A percentile compares a stretch with the other conserved stretches of the same genome.
These are phyloP conservation scores for Rapana venosa DNA, from an alignment of 2,888 invertebrate genomes.

Conservation along the genomic window DNA sequence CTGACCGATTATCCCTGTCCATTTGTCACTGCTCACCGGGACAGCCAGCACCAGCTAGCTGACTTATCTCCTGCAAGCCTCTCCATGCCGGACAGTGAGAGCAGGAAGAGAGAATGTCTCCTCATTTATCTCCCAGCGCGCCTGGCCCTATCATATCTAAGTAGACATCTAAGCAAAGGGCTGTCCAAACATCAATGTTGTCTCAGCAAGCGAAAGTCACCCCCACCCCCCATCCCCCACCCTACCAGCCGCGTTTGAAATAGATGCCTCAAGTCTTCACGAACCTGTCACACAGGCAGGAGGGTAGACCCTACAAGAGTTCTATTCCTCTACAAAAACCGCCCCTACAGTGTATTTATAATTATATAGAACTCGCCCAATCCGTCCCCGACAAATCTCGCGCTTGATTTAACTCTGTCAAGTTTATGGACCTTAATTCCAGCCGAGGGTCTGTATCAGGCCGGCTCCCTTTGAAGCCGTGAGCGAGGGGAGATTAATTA, in stretches of 20 bases:
- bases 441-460: slow-evolving; percentile 6
- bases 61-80: slow-evolving; percentile 8
- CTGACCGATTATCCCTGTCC: neutral
- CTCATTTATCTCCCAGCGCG: neutral
- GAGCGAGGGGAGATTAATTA: slow-evolving; percentile 34
- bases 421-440: slow-evolving; percentile 31
- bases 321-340: neutral
- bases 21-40: slow-evolving; percentile 1
- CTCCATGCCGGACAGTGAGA: neutral
- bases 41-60: neutral
- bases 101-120: neutral
- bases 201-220: neutral
- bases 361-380: neutral
- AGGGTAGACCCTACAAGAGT: neutral
- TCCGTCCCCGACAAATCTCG: slow-evolving; percentile 26
- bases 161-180: slow-evolving; percentile 27
- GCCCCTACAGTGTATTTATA: neutral
- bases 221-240: neutral
- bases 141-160: slow-evolving; percentile 7
- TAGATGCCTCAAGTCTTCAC: neutral
- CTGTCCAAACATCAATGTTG: neutral
- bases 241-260: neutral
- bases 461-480: slow-evolving; percentile 30
- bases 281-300: neutral
- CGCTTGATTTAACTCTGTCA: slow-evolving; percentile 33